Percentiles rank a stretch among this genome's conserved stretches.
Evolutionary conservation across 2,888 invertebrate genomes (phyloP).

Genomic region (Uloborus plumipes): DNA sequence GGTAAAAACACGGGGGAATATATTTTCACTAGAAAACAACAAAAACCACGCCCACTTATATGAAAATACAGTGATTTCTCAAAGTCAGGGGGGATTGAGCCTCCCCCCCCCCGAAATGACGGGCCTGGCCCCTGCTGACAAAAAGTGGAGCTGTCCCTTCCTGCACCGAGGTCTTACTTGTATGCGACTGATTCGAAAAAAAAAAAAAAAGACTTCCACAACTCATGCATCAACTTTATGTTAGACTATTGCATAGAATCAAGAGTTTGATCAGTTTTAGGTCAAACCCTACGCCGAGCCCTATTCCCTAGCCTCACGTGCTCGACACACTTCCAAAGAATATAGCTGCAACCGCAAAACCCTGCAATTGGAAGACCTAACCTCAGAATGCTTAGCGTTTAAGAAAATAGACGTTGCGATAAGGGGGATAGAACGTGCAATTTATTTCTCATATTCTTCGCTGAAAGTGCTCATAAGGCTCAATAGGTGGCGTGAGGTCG

Average conservation of each 20-base stretch:
- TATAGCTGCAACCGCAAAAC: background rate
- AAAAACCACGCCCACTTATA: no score
- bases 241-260: background rate
- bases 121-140: no score
- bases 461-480: slow-evolving; percentile 1
- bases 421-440: slow-evolving; percentile 2
- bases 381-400: slow-evolving; percentile 8
- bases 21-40: no score
- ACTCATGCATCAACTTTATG: background rate
- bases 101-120: no score
- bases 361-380: slow-evolving; percentile 9
- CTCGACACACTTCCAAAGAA: slow-evolving; percentile 12
- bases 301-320: slow-evolving; percentile 8
- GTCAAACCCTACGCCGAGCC: background rate
- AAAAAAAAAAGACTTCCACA: background rate
- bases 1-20: no score
- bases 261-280: background rate
- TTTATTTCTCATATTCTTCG: slow-evolving; percentile 5
- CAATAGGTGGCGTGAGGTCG: slow-evolving; percentile 1
- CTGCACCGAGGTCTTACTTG: no score
- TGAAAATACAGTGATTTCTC: no score
- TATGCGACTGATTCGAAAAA: no score
- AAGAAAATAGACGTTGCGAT: slow-evolving; percentile 6
- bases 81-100: no score
- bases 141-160: no score